Evolutionary conservation across 2,888 invertebrate species (phyloP).

Genomic region (Deilephila elpenor): DNA sequence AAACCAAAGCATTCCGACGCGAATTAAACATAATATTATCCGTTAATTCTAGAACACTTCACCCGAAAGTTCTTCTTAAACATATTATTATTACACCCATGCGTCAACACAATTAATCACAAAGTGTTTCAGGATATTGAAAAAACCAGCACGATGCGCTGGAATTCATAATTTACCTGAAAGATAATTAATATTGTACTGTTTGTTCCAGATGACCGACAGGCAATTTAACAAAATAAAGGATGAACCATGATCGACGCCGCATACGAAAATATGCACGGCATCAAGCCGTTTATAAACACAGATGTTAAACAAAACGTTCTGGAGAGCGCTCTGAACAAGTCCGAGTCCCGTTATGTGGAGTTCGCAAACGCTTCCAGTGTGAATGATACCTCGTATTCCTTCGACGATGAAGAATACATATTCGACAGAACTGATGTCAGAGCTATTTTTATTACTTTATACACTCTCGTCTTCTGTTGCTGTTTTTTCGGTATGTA

Average conservation of each 20-base stretch:
- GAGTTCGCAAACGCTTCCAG: constrained; percentile 52
- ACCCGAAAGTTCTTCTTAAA: background rate
- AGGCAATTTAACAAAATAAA: constrained; percentile 38
- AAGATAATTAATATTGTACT: constrained; percentile 26
- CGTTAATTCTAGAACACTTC: background rate
- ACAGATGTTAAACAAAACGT: constrained; percentile 56
- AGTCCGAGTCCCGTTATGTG: constrained; percentile 37
- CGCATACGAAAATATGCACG: constrained; percentile 60
- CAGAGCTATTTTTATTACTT: constrained; percentile 88
- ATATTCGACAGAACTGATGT: constrained; percentile 91
- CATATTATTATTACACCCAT: background rate
- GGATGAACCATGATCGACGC: constrained; percentile 48
- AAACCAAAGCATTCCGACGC: background rate
- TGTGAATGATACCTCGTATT: constrained; percentile 58
- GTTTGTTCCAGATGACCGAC: constrained; percentile 64
- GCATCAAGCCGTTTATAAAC: constrained; percentile 57
- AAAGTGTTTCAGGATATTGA: background rate
- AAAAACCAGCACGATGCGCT: background rate
- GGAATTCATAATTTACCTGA: background rate
- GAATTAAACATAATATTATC: background rate
- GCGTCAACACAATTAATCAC: background rate
- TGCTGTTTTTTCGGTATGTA: constrained; percentile 93
- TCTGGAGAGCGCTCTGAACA: constrained; percentile 55
- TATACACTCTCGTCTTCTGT: constrained; percentile 91
- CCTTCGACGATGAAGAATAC: constrained; percentile 84